Conservation (phyloP, 2,888 invertebrate genomes). For the Lamellibrachia satsuma region DNA sequence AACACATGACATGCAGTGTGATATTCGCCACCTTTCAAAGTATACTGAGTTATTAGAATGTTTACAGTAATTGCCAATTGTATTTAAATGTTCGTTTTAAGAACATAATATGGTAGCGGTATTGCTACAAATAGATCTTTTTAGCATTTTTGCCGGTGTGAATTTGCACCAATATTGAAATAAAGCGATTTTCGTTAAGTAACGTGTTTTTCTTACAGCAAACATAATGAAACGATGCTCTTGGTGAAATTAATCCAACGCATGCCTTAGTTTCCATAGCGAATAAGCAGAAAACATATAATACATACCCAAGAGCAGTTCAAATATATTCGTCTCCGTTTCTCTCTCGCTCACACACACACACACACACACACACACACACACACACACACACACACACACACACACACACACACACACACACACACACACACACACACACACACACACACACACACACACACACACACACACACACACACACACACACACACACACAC, state of each 20-base stretch:
- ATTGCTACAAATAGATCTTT: neutral
- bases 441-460: neutral
- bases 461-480: neutral
- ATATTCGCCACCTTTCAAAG: neutral
- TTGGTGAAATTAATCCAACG: neutral
- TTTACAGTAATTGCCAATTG: neutral
- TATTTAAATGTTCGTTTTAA: slow-evolving; percentile 10
- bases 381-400: neutral
- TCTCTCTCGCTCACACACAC: neutral
- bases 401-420: neutral
- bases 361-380: neutral
- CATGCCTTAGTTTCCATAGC: neutral
- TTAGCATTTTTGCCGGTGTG: neutral
- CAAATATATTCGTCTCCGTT: too few relatives aligned
- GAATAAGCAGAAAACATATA: neutral
- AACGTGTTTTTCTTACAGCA: neutral
- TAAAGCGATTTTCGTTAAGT: neutral
- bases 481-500: too few relatives aligned
- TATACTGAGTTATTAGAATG: neutral
- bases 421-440: neutral
- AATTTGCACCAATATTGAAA: neutral
- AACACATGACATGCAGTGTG: neutral
- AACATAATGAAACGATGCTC: neutral
- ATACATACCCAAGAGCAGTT: neutral
- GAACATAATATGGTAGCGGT: neutral